These are phyloP conservation scores for Trichoplusia ni DNA, from an alignment of 1,140 invertebrate species.

Conservation along the genomic window DNA sequence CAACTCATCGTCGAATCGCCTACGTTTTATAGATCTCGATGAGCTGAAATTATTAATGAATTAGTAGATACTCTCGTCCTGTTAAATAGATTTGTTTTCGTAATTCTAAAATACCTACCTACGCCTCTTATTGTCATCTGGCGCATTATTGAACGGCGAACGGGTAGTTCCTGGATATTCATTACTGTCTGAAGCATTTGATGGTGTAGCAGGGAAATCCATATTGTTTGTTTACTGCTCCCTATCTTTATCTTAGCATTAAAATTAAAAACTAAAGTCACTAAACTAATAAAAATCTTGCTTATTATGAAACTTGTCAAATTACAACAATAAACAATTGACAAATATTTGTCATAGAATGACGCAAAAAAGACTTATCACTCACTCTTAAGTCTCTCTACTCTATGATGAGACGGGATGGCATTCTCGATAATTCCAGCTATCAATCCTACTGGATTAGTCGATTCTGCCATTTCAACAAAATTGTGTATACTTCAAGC, in stretches of 20 bases:
- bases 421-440: too few species aligned
- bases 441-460: too few species aligned
- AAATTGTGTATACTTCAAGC: too few species aligned
- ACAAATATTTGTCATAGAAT: too few species aligned
- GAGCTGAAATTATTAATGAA: slow-evolving; percentile 83
- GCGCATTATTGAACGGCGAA: slow-evolving; percentile 54
- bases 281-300: too few species aligned
- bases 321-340: too few species aligned
- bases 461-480: too few species aligned
- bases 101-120: slow-evolving; percentile 49
- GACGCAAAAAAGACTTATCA: too few species aligned
- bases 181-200: slow-evolving; percentile 73
- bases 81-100: neutral
- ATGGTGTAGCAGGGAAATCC: slow-evolving; percentile 69
- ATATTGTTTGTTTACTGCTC: slow-evolving; percentile 37
- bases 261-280: too few species aligned
- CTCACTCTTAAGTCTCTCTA: too few species aligned
- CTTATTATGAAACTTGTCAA: too few species aligned
- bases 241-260: neutral
- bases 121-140: slow-evolving; percentile 71
- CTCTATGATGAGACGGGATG: too few species aligned
- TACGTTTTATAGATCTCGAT: slow-evolving; percentile 95
- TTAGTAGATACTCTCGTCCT: neutral
- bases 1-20: slow-evolving; percentile 98
- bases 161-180: slow-evolving; percentile 63